phyloP scores from a whole-genome alignment of 2,888 invertebrate species.

The Timandra comae region DNA sequence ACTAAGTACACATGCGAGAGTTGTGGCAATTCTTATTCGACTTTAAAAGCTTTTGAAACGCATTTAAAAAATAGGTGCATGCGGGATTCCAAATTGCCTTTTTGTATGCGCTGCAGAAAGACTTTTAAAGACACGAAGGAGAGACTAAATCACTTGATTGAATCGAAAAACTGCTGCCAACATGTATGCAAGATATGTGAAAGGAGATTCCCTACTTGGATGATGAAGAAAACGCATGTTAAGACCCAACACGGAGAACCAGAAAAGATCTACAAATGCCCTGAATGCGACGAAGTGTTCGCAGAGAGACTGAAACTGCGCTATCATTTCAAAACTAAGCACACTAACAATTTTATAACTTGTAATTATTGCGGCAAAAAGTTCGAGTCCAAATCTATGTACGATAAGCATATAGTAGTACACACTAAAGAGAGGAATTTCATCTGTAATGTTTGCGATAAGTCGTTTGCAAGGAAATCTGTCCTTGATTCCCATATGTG shows the following conservation, averaged over 20 bases:
- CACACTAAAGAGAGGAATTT: constrained; percentile 37
- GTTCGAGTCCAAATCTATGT: constrained; percentile 32
- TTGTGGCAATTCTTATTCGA: constrained; percentile 40
- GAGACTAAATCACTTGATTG: constrained; percentile 28
- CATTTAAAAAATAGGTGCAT: constrained; percentile 31
- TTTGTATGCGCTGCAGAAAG: constrained; percentile 35
- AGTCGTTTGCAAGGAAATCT: constrained; percentile 35
- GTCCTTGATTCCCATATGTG: constrained; percentile 38
- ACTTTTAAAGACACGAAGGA: constrained; percentile 29
- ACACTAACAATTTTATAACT: constrained; percentile 30
- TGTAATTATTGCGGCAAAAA: constrained; percentile 33
- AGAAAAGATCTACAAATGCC: constrained; percentile 28
- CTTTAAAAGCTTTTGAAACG: constrained; percentile 24
- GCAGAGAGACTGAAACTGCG: constrained; percentile 23
- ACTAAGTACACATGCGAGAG: constrained; percentile 36
- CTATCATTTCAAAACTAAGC: constrained; percentile 32
- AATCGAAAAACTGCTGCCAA: constrained; percentile 30
- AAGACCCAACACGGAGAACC: constrained; percentile 25
- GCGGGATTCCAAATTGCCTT: constrained; percentile 19
- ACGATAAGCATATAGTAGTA: constrained; percentile 27
- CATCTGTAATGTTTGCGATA: constrained; percentile 33
- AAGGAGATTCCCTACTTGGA: constrained; percentile 32
- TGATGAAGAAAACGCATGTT: constrained; percentile 31
- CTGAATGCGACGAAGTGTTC: constrained; percentile 35
- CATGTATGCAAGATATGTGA: constrained; percentile 33